Conservation (phyloP, 1,140 invertebrate genomes). For the Probaryconus sp. region DNA sequence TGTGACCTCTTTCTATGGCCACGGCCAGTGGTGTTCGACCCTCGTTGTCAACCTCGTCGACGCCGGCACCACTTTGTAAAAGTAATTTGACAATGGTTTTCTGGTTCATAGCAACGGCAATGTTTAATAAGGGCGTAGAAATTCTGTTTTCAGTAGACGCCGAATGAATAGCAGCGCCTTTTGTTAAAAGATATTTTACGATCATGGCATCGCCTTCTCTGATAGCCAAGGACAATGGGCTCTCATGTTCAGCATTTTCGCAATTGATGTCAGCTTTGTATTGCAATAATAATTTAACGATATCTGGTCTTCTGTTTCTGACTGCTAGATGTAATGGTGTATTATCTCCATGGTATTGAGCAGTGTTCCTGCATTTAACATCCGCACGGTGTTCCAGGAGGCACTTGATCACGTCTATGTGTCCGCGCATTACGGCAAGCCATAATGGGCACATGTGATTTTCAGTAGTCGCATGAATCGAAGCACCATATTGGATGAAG, state of each 20-base stretch:
- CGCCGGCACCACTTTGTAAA: slow-evolving; percentile 26
- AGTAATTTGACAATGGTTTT: slow-evolving; percentile 23
- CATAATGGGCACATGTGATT: slow-evolving; percentile 31
- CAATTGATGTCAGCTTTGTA: slow-evolving; percentile 35
- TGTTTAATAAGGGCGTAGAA: slow-evolving; percentile 12
- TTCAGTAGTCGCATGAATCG: slow-evolving; percentile 16
- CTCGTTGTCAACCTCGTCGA: slow-evolving; percentile 42
- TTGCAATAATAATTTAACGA: slow-evolving; percentile 35
- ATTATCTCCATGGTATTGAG: slow-evolving; percentile 16
- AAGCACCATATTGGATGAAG: slow-evolving; percentile 32
- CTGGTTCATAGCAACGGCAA: slow-evolving; percentile 33
- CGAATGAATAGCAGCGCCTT: slow-evolving; percentile 25
- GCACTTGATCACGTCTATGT: slow-evolving; percentile 16
- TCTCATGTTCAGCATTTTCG: slow-evolving; percentile 13
- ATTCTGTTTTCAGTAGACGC: slow-evolving; percentile 2
- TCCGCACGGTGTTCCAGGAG: slow-evolving; percentile 34
- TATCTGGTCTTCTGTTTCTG: slow-evolving; percentile 23
- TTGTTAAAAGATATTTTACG: slow-evolving; percentile 26
- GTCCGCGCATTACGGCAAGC: slow-evolving; percentile 44
- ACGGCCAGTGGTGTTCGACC: slow-evolving; percentile 33
- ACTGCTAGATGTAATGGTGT: slow-evolving; percentile 40
- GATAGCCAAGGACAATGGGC: slow-evolving; percentile 26
- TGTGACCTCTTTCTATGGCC: slow-evolving; percentile 36
- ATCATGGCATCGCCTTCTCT: slow-evolving; percentile 5
- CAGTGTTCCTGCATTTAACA: slow-evolving; percentile 35